phyloP scores from a whole-genome alignment of 2,888 invertebrate species.

The Crematogaster levior region DNA sequence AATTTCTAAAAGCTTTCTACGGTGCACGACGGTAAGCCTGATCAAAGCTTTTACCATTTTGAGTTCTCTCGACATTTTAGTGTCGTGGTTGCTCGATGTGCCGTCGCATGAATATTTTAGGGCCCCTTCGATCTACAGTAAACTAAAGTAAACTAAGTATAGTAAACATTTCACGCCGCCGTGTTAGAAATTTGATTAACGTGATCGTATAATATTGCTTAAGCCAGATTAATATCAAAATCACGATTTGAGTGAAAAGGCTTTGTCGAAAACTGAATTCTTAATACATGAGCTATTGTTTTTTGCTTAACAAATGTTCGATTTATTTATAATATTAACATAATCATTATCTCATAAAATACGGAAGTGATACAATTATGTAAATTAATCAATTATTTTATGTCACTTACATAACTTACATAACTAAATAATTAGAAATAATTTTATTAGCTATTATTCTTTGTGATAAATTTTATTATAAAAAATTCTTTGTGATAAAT shows the following conservation, averaged over 20 bases:
- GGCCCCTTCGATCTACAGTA: conserved; percentile 39
- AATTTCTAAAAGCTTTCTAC: conserved; percentile 51
- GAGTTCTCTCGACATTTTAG: conserved; percentile 46
- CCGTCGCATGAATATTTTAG: conserved; percentile 48
- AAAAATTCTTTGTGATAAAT: neutral
- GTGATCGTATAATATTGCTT: conserved; percentile 34
- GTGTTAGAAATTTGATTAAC: conserved; percentile 46
- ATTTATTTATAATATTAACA: neutral
- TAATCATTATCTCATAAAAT: neutral
- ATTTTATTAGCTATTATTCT: neutral
- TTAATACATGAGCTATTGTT: neutral
- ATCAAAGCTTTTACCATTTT: conserved; percentile 50
- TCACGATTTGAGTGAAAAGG: neutral
- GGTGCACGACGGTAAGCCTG: conserved; percentile 35
- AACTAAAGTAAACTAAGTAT: conserved; percentile 45
- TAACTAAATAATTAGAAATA: neutral
- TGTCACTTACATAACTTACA: neutral
- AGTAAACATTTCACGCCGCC: conserved; percentile 35
- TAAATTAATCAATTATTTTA: neutral
- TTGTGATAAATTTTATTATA: neutral
- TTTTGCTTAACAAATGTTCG: neutral
- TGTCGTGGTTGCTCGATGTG: conserved; percentile 36
- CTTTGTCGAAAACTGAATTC: neutral
- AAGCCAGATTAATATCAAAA: conserved; percentile 20
- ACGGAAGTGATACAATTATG: neutral